These are phyloP conservation scores for Syngnathus rostellatus DNA, from an alignment of 2,797 vertebrate genomes.

Conservation along the genomic window DNA sequence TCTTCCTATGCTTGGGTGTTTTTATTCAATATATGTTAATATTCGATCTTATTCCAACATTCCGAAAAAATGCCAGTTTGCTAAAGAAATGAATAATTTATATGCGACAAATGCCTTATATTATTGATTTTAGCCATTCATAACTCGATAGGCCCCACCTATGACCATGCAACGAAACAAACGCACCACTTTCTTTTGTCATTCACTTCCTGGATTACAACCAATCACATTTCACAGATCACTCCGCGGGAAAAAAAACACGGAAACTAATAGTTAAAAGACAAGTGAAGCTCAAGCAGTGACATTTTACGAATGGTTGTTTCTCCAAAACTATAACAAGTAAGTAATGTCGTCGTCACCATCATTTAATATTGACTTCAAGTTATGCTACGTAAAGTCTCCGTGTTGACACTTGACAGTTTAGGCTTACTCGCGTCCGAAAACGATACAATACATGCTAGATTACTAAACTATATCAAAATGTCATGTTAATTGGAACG, in stretches of 20 bases:
- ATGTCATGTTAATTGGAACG: not conserved
- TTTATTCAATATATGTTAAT: too few relatives aligned
- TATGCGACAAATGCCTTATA: not conserved
- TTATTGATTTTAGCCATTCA: not conserved
- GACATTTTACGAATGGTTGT: not conserved
- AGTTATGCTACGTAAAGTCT: too few relatives aligned
- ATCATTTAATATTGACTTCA: not conserved
- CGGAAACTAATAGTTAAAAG: not conserved
- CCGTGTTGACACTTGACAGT: not conserved
- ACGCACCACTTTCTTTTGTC: not conserved
- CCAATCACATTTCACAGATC: conserved; percentile 40
- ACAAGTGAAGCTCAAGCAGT: too few relatives aligned
- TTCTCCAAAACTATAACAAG: not conserved
- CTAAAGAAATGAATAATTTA: too few relatives aligned
- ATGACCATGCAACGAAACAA: not conserved
- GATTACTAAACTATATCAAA: too few relatives aligned
- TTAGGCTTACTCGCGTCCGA: not conserved
- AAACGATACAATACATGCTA: too few relatives aligned
- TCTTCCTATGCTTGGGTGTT: too few relatives aligned
- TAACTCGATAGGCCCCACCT: fast-evolving
- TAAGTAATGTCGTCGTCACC: not conserved
- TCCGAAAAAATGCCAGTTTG: too few relatives aligned
- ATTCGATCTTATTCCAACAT: too few relatives aligned
- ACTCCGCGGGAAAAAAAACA: conserved; percentile 57
- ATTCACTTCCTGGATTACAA: not conserved